Evolutionary conservation across 2,797 vertebrate species (phyloP).

Genomic region (Melanogrammus aeglefinus): DNA sequence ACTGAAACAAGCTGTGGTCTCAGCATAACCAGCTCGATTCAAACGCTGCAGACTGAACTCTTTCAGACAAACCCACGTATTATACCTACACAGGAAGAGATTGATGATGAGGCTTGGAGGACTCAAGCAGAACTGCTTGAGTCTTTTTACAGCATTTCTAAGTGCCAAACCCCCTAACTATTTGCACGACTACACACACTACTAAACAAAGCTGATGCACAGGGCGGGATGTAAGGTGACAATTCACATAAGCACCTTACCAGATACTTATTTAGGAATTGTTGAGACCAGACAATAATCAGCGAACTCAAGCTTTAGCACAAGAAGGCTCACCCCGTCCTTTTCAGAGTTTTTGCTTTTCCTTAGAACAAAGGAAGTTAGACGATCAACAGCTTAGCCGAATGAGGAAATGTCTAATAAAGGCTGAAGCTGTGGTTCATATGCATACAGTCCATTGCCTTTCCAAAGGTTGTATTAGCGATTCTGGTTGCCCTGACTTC

Average conservation of each 20-base stretch:
- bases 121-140: too few species aligned
- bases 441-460: not conserved
- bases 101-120: too few species aligned
- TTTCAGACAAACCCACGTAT: too few species aligned
- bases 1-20: too few species aligned
- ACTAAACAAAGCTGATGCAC: not conserved
- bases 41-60: too few species aligned
- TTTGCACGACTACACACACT: too few species aligned
- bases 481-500: too few species aligned
- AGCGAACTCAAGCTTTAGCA: too few species aligned
- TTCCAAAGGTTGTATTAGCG: too few species aligned
- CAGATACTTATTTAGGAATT: not conserved
- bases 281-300: too few species aligned
- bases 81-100: too few species aligned
- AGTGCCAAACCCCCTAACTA: slow-evolving; percentile 1
- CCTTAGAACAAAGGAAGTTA: slow-evolving; percentile 5
- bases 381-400: not conserved
- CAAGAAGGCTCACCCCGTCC: not conserved
- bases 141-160: slow-evolving; percentile 22
- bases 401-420: slow-evolving; percentile 17
- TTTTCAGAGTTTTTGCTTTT: slow-evolving; percentile 5
- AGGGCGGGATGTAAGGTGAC: not conserved
- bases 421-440: not conserved
- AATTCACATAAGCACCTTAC: slow-evolving; percentile 1
- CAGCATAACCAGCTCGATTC: too few species aligned